These are phyloP conservation scores for Avahi laniger DNA, from an alignment of 2,797 vertebrate species.

Conservation along the genomic window DNA sequence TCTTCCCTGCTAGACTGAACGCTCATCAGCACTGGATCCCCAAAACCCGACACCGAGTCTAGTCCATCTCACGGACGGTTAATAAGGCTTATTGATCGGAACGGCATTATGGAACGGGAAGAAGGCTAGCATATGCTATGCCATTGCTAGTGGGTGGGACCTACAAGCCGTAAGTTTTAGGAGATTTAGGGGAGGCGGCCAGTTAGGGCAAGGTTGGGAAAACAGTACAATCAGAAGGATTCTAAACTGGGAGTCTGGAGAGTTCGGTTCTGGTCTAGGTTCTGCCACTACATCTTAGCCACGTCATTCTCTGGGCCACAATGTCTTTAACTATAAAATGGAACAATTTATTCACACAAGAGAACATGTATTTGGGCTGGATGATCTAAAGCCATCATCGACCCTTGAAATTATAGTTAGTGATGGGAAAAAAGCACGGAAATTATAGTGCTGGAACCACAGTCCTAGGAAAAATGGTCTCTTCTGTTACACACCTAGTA, in stretches of 20 bases:
- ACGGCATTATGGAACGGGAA: accelerated
- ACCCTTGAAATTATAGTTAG: background rate
- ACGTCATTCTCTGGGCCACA: background rate
- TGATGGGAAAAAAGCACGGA: background rate
- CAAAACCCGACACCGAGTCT: background rate
- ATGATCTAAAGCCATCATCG: background rate
- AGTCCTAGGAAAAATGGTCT: background rate
- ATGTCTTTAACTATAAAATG: background rate
- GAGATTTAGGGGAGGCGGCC: too few relatives aligned
- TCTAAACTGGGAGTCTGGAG: background rate
- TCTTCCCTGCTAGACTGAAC: background rate
- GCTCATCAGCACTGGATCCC: background rate
- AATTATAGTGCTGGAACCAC: background rate
- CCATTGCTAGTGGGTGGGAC: accelerated
- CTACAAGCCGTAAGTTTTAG: background rate
- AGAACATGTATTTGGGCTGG: background rate
- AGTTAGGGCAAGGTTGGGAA: background rate
- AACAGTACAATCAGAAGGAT: background rate
- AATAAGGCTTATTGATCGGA: background rate
- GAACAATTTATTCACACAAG: background rate
- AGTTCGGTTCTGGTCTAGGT: background rate
- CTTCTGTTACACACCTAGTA: background rate
- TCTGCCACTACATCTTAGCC: too few relatives aligned
- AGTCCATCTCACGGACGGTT: background rate
- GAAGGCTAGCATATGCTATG: accelerated